Base-by-base conservation (phyloP, 1,140 invertebrate genomes). In the Triops longicaudatus region DNA sequence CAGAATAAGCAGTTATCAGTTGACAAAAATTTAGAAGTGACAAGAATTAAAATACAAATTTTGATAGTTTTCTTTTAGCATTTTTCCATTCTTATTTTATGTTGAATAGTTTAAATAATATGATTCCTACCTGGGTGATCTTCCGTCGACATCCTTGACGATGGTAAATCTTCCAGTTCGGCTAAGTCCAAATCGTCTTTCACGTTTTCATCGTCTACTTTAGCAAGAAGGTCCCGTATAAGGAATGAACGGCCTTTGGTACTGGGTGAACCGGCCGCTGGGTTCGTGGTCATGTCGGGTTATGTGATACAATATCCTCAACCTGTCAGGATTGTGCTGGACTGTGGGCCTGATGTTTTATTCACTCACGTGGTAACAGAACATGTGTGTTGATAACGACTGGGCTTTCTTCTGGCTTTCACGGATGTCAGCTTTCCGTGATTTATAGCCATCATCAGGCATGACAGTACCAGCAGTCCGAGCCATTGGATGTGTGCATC, bases 341-440 rank as follows among this genome's bases (percentile, higher is more conserved):
- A 4, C 10, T 44, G 1, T 44, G 5, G 44, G 7, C 31, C 31
- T 63, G 14, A 5, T 63, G 50, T 22, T 0, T 4, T 63, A 14
- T 63, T 22, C 17, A 63, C 17, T 63, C 50, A 63, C 50, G 50
- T 63, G 50, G 50, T 63, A 63, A 63, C 22, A 9, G 14, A 22
- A 63, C 50, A 63, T 63, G 50, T 63, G 50, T 63, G 50, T 63
- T 63, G 50, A 63, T 63, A 63, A 22, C 50, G 22, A 63, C 50
- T 17, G 14, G 50, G 14, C 50, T 63, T 63, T 63, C 50, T 63
- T 63, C 50, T 63, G 50, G 50, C 50, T 63, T n/a, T 63, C 50
- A 63, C 6, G 31, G 50, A 63, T 63, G 50, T 63, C 50, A 63
- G 50, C 50, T 63, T 63, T 63, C 50, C 50, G 22, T 63, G 50